A percentile compares a stretch with the other conserved stretches of the same genome.
These are phyloP conservation scores for Paedocypris micromegethes DNA, from an alignment of 2,797 vertebrate species.

Conservation along the genomic window DNA sequence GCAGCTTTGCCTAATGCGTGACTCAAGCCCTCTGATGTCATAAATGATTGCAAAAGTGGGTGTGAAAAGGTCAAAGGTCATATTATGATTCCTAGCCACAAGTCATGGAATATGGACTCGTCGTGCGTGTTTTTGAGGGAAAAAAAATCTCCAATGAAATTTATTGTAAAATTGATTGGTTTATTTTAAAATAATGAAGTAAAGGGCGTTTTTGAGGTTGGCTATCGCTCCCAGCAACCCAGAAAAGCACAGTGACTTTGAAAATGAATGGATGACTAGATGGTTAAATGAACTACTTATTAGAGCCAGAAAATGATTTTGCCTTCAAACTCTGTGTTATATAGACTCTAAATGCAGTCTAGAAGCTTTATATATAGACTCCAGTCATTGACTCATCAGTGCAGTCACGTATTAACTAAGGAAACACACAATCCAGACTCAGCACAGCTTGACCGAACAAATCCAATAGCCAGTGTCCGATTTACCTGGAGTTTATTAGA, in stretches of 20 bases:
- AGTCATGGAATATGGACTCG: background rate
- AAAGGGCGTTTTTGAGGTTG: no score
- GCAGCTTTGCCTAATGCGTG: background rate
- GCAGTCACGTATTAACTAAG: conserved; percentile 17
- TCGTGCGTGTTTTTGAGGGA: background rate
- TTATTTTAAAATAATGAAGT: no score
- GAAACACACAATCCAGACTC: conserved; percentile 16
- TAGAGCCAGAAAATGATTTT: background rate
- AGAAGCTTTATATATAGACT: background rate
- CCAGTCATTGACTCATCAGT: conserved; percentile 15
- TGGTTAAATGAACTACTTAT: background rate
- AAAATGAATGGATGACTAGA: no score
- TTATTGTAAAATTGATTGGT: background rate
- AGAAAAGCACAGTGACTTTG: no score
- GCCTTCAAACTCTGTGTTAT: background rate
- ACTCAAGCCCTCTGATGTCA: conserved; percentile 24
- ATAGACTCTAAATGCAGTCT: no score
- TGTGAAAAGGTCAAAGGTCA: conserved; percentile 21
- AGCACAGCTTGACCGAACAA: conserved; percentile 3
- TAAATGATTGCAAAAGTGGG: conserved; percentile 11
- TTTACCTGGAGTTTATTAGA: background rate
- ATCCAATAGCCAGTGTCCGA: background rate
- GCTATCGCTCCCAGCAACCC: no score
- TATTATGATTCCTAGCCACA: conserved; percentile 2
- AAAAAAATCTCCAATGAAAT: background rate